Percentiles rank a stretch among this genome's conserved stretches.
phyloP scores from a whole-genome alignment of 2,113 vertebrate species.

The Menura novaehollandiae region DNA sequence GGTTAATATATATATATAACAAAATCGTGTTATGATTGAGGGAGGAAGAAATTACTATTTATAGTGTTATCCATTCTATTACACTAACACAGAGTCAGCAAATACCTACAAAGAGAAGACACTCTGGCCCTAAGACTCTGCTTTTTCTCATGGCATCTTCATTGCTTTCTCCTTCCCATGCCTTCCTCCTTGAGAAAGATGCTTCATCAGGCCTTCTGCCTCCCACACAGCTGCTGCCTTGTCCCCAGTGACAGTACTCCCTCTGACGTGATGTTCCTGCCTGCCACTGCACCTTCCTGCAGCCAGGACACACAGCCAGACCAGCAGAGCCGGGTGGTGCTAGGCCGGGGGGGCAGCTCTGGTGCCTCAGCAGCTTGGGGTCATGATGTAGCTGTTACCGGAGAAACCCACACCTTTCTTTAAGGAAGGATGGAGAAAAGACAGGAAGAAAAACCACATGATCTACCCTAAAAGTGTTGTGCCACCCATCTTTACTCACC shows the following conservation, averaged over 20 bases:
- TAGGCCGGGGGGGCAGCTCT: too few species aligned
- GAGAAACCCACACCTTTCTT: not conserved
- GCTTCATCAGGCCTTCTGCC: not conserved
- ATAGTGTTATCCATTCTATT: not conserved
- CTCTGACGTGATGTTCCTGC: accelerated
- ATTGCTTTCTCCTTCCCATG: not conserved
- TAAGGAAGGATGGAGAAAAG: not conserved
- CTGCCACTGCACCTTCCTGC: not conserved
- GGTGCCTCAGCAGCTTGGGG: not conserved
- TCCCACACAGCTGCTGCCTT: not conserved
- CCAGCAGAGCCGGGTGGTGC: not conserved
- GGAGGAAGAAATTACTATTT: not conserved
- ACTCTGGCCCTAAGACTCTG: not conserved
- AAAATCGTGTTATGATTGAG: not conserved
- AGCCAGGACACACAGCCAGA: not conserved
- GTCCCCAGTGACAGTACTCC: not conserved
- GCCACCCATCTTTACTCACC: not conserved
- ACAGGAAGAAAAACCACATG: not conserved
- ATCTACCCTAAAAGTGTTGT: not conserved
- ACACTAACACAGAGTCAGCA: not conserved
- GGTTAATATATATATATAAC: not conserved
- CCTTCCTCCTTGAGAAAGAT: not conserved
- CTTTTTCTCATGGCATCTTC: not conserved
- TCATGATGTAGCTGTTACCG: not conserved
- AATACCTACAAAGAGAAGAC: not conserved